Conservation (phyloP, 2,797 vertebrate species). For the Pogoniulus pusillus region DNA sequence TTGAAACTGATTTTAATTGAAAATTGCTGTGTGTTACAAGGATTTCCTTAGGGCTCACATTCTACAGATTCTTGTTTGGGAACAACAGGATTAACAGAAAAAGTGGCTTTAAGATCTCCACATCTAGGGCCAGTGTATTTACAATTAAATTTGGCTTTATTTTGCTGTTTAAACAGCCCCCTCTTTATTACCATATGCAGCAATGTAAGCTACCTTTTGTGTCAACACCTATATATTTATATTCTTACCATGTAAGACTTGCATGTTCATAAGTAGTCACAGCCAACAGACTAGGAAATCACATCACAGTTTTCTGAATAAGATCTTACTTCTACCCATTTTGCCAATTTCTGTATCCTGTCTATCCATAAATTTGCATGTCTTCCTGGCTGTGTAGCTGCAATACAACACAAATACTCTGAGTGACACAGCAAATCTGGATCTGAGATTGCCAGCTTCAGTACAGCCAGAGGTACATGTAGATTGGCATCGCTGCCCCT, state of each 20-base stretch:
- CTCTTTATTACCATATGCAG: neutral
- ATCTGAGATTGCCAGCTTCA: neutral
- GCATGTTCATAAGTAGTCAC: neutral
- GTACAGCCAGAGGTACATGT: rapidly evolving
- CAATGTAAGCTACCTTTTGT: neutral
- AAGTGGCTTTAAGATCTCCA: neutral
- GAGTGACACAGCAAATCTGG: neutral
- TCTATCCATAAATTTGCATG: neutral
- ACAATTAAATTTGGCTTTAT: neutral
- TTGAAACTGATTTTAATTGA: neutral
- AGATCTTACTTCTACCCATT: neutral
- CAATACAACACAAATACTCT: neutral
- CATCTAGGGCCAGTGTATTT: neutral
- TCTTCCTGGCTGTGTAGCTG: neutral
- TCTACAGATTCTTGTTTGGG: neutral
- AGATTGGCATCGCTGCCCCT: neutral
- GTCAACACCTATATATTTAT: neutral
- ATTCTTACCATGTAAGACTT: neutral
- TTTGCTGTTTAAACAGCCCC: neutral
- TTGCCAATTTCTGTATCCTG: neutral
- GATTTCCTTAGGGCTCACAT: neutral
- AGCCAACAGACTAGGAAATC: neutral
- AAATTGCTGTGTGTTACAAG: neutral
- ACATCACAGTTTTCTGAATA: neutral
- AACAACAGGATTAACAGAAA: neutral